phyloP scores from a whole-genome alignment of 2,113 vertebrate species.

The Microcebus griseorufus region DNA sequence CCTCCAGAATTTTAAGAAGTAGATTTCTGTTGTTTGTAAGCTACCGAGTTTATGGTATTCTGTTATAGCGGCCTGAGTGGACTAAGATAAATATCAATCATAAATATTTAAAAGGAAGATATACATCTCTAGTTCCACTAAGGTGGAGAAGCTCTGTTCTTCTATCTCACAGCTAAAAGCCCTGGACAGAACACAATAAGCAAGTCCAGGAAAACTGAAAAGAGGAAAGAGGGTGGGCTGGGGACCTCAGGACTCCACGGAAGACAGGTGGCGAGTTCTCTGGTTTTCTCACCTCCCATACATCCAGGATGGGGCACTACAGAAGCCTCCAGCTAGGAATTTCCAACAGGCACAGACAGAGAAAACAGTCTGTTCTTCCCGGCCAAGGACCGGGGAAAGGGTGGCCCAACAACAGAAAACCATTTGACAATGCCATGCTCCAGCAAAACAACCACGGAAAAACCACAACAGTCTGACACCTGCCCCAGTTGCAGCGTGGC shows the following conservation, averaged over 20 bases:
- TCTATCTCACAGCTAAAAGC: not conserved
- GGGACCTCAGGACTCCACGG: not conserved
- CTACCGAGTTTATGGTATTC: not conserved
- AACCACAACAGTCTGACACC: not conserved
- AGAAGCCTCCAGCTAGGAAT: not conserved
- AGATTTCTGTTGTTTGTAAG: not conserved
- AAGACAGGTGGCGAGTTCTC: fast-evolving
- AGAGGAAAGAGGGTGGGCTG: not conserved
- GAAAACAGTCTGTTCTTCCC: not conserved
- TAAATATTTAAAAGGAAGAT: not conserved
- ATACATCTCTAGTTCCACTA: not conserved
- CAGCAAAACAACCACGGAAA: not conserved
- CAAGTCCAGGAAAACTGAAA: too few species aligned
- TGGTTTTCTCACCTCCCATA: too few species aligned
- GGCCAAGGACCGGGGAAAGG: too few species aligned
- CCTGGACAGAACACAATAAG: not conserved
- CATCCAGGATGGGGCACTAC: not conserved
- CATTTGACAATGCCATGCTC: not conserved
- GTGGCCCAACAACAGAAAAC: not conserved
- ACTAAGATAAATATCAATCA: too few species aligned
- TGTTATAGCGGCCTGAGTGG: not conserved
- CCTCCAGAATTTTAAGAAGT: not conserved
- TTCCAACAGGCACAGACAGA: not conserved
- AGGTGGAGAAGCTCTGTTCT: not conserved
- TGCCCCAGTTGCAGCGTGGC: not conserved